Base-by-base conservation (phyloP, 2,888 invertebrate genomes). In the Meloe dianella region DNA sequence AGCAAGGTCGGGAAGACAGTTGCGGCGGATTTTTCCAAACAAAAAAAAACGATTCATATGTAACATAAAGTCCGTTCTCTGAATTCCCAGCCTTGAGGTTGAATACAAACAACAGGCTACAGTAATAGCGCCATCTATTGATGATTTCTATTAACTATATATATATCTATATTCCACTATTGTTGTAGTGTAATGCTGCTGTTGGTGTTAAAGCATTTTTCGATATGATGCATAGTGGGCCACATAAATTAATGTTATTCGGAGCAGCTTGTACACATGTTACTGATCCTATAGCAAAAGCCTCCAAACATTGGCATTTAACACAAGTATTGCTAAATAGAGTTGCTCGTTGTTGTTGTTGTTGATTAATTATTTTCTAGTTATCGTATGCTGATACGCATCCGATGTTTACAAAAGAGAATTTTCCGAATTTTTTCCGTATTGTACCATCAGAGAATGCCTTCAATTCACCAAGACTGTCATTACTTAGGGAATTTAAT, bases 331-430 rank as follows among this genome's bases (percentile, higher is more conserved):
- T 27, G 4, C 4, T 41, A 22, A 24, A 24, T 29, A 58, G 29
- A 32, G 3, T 12, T n/a, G 20, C 9, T 27, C 29, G 2, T 2
- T 27, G 56, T 10, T 32, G 54, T 29, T 8, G 9, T 41, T 29
- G 14, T 14, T 14, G 14, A 64, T 24, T 47, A n/a, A 14, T 35
- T 35, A 17, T 22, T 72, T 85, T 84, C 24, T 87, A 96, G 92
- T 85, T 98, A 9, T 97, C 97, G 14, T 98, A 97, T 84, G 97
- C 97, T 6, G 98, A 98, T 84, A 98, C 97, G 5, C 97, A 98
- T 85, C 98, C 98, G 0, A 96, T 97, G 93, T 96, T 97, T 85
- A 95, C 95, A 7, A 92, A 91, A 79, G 92, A 94, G 78, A 94
- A 94, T 74, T 98, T 96, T 83, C 97, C 97, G 9, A 96, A 97